Evolutionary conservation across 2,113 vertebrate species (phyloP), one percentile per base, ranked within the genome.

Genomic region (Melanostigma gelatinosum): DNA sequence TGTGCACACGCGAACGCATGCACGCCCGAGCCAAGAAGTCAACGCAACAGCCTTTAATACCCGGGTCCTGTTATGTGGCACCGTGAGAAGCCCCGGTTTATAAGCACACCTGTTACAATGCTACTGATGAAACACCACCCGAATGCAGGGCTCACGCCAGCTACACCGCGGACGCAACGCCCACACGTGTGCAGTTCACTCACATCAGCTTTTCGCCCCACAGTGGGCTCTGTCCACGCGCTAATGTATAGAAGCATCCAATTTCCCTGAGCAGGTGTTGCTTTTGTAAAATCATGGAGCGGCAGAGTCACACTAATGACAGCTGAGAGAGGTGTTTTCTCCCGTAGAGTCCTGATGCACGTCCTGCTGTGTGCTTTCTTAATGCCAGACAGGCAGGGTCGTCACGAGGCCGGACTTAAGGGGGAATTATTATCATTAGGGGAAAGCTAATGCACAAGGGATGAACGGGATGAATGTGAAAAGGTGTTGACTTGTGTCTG

Each of bases 91-190:
- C 58, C 79, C 76, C 54, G 63, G 22, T 75, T 86, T 72, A n/a
- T 22, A 4, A 60, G 85, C 55, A 85, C 83, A 85, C 83, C 83
- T 87, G 88, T 80, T 86, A 80, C 34, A 24, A 32, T 73, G 55
- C 9, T 52, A 58, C 82, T 82, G 67, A 64, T 1, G 46, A 71
- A 72, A 83, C 62, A 55, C 34, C 20, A 70, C 73, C 29, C 74
- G 65, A 22, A 66, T 62, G 11, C 44, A 55, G 62, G 46, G 55
- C 75, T 60, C 38, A 77, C 11, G 10, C n/a, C 84, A 46, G 22
- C 62, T 64, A 34, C 6, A 22, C 79, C 78, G 77, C 74, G 88
- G 85, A 80, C 48, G 44, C 84, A 83, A 82, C 88, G 48, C 86
- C 72, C 87, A 87, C 81, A 12, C 81, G 10, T 36, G 34, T 34